Percentiles rank a stretch among this genome's conserved stretches.
These are phyloP conservation scores for Orius insidiosus DNA, from an alignment of 1,140 invertebrate species.

Conservation along the genomic window DNA sequence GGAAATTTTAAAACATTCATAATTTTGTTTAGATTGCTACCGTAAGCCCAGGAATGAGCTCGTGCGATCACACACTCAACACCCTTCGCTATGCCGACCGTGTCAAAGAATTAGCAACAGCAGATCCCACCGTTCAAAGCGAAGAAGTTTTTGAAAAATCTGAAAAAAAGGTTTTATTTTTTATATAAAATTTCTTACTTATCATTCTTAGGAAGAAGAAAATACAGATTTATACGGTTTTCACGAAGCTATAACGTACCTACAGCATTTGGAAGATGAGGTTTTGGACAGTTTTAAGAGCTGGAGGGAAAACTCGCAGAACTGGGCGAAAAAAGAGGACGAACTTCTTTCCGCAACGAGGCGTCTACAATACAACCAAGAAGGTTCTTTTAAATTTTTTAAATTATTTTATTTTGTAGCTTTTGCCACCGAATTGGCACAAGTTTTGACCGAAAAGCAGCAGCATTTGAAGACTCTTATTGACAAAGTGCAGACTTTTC, in stretches of 20 bases:
- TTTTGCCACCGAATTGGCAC: too few relatives aligned
- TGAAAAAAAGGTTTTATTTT: constrained; percentile 7
- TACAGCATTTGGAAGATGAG: constrained; percentile 86
- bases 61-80: constrained; percentile 94
- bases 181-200: background rate
- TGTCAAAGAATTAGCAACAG: constrained; percentile 62
- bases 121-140: constrained; percentile 34
- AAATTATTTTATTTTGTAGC: too few relatives aligned
- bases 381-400: constrained; percentile 33
- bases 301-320: constrained; percentile 52
- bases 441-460: too few relatives aligned
- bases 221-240: constrained; percentile 86
- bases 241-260: constrained; percentile 84
- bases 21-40: constrained; percentile 30
- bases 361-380: constrained; percentile 92
- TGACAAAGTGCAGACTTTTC: constrained; percentile 21
- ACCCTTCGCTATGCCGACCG: constrained; percentile 93
- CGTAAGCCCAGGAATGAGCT: constrained; percentile 84
- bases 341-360: constrained; percentile 65
- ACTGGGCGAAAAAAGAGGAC: constrained; percentile 50
- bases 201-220: constrained; percentile 57
- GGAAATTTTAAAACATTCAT: constrained; percentile 30
- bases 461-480: background rate
- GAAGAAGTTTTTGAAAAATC: constrained; percentile 16
- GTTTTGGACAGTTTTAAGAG: constrained; percentile 83